Conservation (phyloP, 1,140 invertebrate species). For the Pogonognathellus flavescens region DNA sequence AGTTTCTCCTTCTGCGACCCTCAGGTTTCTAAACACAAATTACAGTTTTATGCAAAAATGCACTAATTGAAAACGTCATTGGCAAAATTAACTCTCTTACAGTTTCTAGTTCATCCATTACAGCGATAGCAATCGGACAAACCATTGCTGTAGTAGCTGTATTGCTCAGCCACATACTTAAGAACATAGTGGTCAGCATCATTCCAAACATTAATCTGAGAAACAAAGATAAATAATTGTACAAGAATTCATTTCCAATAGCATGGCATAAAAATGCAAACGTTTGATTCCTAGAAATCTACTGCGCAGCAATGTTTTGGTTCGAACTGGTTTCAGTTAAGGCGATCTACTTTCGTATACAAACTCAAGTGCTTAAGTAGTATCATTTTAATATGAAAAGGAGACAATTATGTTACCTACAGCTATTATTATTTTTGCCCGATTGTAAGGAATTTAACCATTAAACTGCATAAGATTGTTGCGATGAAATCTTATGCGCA, state of each 20-base stretch:
- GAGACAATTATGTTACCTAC: too few relatives aligned
- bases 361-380: too few relatives aligned
- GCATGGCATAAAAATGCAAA: neutral
- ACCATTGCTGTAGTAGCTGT: conserved; percentile 80
- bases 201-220: conserved; percentile 80
- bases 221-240: neutral
- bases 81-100: conserved; percentile 69
- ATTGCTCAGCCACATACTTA: conserved; percentile 90
- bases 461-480: too few relatives aligned
- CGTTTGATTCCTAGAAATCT: neutral
- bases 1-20: neutral
- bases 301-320: neutral
- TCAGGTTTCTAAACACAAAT: conserved; percentile 2
- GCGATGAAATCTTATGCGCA: too few relatives aligned
- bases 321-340: neutral
- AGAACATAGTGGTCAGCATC: conserved; percentile 82
- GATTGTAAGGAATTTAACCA: too few relatives aligned
- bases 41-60: too few relatives aligned
- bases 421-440: too few relatives aligned
- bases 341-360: too few relatives aligned
- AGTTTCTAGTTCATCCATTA: conserved; percentile 79
- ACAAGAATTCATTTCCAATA: neutral
- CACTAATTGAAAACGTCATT: neutral
- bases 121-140: conserved; percentile 83
- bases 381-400: too few relatives aligned